phyloP scores from a whole-genome alignment of 2,888 invertebrate species.

The Thera britannica region DNA sequence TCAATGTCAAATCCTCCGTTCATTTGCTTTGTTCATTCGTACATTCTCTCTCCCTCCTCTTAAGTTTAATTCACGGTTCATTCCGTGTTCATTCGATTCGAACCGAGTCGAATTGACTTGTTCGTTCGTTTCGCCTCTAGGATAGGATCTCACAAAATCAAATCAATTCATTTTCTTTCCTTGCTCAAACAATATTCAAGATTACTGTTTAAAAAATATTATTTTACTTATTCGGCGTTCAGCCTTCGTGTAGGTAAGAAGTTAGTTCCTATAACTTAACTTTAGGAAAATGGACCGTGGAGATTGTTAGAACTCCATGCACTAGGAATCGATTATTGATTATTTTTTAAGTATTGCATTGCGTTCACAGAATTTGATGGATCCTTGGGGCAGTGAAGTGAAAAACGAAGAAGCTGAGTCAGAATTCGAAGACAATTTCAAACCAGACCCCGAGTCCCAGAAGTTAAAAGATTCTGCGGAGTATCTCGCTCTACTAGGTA shows the following conservation, averaged over 20 bases:
- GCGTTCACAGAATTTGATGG: conserved; percentile 73
- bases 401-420: conserved; percentile 55
- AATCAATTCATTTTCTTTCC: conserved; percentile 7
- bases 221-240: conserved; percentile 42
- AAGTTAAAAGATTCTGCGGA: conserved; percentile 87
- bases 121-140: background rate
- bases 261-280: background rate
- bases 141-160: background rate
- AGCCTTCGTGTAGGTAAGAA: conserved; percentile 51
- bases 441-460: conserved; percentile 61
- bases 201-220: conserved; percentile 22
- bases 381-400: conserved; percentile 78
- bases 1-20: no score
- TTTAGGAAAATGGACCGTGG: background rate
- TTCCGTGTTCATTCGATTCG: no score
- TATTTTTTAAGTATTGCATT: conserved; percentile 7
- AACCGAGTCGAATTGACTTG: background rate
- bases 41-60: no score
- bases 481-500: conserved; percentile 88
- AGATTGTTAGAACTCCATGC: background rate
- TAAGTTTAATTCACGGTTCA: no score
- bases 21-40: no score
- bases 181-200: conserved; percentile 23
- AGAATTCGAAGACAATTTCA: conserved; percentile 86
- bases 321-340: background rate